Base-by-base conservation (phyloP, 2,888 invertebrate genomes). In the Mesochorus sp. region DNA sequence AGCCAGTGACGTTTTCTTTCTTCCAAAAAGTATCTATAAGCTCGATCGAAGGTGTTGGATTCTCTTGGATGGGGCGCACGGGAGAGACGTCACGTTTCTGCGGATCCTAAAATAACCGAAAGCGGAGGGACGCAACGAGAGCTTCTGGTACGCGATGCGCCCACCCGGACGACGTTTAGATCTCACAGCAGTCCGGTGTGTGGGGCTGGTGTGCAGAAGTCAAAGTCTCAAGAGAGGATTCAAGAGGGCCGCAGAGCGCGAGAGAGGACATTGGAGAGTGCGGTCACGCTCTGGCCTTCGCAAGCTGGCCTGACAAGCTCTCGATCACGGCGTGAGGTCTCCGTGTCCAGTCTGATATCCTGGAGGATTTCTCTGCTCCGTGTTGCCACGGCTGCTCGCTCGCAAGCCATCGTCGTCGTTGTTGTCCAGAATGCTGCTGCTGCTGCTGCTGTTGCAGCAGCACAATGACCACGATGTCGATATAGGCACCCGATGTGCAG, bases 281-380 rank as follows among this genome's bases (percentile, higher is more conserved):
- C 79, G 82, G 83, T 84, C 85, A 85, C 84, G 83, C 83, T 81
- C 74, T 80, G 80, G 80, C 78, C 81, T 79, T 80, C 74, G 61
- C 79, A 76, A 74, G 77, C 72, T 73, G 73, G 81, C 83, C 84
- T 86, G 85, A 85, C 85, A 87, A 85, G 86, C 85, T 83, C 84
- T 84, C 84, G 86, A 85, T 86, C 85, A 82, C 85, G 84, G 85
- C 87, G 87, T 86, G 87, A 86, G 88, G 85, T 88, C 87, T 83
- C 81, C 51, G 70, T 71, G 72, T 71, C 68, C 79, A 76, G 66
- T 51, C 79, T 75, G 84, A 86, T 87, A 83, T 86, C 85, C 84
- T 84, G 85, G 83, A 84, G 84, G 85, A 84, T 80, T 77, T 80
- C 76, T 70, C 77, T 73, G 66, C 57, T 75, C 61, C 53, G 34